Percentiles rank a stretch among this genome's conserved stretches.
Conservation (phyloP, 2,113 vertebrate genomes). For the Recurvirostra avosetta region DNA sequence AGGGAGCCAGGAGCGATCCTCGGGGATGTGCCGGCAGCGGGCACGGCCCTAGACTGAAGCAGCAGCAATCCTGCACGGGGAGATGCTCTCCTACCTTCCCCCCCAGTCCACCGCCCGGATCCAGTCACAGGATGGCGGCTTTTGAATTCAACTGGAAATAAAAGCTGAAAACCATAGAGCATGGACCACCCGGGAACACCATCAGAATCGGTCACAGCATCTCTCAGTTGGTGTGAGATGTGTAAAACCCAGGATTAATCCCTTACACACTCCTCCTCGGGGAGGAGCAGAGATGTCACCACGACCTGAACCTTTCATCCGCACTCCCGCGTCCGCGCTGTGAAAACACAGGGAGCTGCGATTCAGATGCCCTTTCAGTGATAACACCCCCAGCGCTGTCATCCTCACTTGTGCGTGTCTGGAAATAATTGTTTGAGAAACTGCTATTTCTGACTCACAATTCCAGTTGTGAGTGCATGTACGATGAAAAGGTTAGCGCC, state of each 20-base stretch:
- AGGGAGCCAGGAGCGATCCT: rapidly evolving
- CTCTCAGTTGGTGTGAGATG: not conserved
- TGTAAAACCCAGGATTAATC: not conserved
- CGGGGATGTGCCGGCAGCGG: rapidly evolving
- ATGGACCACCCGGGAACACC: rapidly evolving
- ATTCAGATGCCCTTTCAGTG: not conserved
- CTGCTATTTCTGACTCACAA: not conserved
- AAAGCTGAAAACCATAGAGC: not conserved
- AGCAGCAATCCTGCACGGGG: rapidly evolving
- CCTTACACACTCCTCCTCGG: rapidly evolving
- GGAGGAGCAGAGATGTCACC: not conserved
- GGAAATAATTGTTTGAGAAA: not conserved
- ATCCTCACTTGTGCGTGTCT: not conserved
- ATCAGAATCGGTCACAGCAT: not conserved
- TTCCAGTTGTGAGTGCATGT: not conserved
- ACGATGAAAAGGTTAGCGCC: not conserved
- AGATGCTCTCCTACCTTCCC: not conserved
- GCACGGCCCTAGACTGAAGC: not conserved
- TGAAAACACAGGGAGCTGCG: not conserved
- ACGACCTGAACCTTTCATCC: not conserved
- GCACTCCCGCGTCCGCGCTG: not conserved
- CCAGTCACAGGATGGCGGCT: not conserved
- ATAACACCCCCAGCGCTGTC: not conserved
- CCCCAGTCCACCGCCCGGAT: not conserved
- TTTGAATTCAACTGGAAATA: not conserved